phyloP scores from a whole-genome alignment of 2,888 invertebrate species.

The Tenthredo distinguenda region DNA sequence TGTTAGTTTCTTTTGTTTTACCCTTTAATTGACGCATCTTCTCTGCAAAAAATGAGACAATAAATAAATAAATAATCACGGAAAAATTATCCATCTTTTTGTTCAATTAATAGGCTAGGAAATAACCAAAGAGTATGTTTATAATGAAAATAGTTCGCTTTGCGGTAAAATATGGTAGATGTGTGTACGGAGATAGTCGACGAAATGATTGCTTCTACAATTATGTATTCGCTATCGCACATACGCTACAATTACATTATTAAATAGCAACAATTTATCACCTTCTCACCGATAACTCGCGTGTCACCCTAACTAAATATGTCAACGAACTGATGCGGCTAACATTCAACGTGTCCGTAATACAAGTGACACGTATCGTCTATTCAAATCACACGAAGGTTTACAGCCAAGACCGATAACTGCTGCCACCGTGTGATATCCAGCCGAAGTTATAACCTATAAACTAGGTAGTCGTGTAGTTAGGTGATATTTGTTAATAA shows the following conservation, averaged over 20 bases:
- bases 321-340: background rate
- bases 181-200: background rate
- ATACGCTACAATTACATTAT: background rate
- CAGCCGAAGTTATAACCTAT: background rate
- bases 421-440: constrained; percentile 15
- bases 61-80: background rate
- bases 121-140: background rate
- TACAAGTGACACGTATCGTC: constrained; percentile 31
- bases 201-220: background rate
- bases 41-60: constrained; percentile 51
- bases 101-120: background rate
- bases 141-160: background rate
- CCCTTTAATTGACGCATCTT: constrained; percentile 90
- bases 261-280: background rate
- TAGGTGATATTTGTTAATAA: background rate
- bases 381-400: background rate
- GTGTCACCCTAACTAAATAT: background rate
- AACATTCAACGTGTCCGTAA: background rate
- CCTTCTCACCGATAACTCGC: constrained; percentile 21
- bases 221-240: background rate
- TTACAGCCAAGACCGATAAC: background rate
- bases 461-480: background rate
- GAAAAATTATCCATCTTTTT: too few relatives aligned
- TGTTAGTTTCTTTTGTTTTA: constrained; percentile 89
- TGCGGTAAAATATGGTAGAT: background rate